Evolutionary conservation across 1,140 invertebrate genomes (phyloP).

Genomic region (Globodera rostochiensis): DNA sequence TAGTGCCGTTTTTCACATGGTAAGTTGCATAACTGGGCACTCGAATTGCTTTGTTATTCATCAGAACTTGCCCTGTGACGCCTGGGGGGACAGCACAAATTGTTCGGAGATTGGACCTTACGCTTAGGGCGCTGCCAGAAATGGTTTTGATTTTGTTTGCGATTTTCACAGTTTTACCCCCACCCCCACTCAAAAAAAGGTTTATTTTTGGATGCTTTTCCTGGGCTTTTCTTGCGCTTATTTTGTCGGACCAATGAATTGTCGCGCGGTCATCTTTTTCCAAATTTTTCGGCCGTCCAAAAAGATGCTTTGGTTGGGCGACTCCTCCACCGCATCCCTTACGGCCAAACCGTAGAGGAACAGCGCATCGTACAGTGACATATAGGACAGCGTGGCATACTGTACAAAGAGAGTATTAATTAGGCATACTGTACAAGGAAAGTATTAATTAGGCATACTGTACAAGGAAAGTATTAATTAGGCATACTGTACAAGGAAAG

Average conservation of each 20-base stretch:
- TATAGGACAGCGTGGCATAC: constrained; percentile 64
- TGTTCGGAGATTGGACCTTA: background rate
- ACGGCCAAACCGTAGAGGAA: constrained; percentile 63
- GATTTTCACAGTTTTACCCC: too few species aligned
- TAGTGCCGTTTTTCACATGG: constrained; percentile 56
- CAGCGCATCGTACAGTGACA: constrained; percentile 63
- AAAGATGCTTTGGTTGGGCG: constrained; percentile 50
- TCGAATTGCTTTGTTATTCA: constrained; percentile 64
- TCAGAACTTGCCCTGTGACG: constrained; percentile 61
- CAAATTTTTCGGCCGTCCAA: constrained; percentile 57
- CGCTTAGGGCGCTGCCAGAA: too few species aligned
- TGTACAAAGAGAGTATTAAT: constrained; percentile 27
- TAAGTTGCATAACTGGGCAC: constrained; percentile 64
- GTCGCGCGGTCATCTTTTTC: constrained; percentile 64
- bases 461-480: constrained; percentile 3
- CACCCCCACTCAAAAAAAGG: background rate
- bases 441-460: constrained; percentile 52
- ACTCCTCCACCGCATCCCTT: constrained; percentile 63
- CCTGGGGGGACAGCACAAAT: constrained; percentile 41
- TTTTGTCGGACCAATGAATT: constrained; percentile 56
- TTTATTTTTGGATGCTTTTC: background rate
- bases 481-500: constrained; percentile 56
- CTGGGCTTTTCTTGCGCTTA: background rate
- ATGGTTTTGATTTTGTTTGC: too few species aligned
- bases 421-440: constrained; percentile 55